These are phyloP conservation scores for Drosophila nr. fundita DNA, from an alignment of 2,888 invertebrate genomes.

Conservation along the genomic window DNA sequence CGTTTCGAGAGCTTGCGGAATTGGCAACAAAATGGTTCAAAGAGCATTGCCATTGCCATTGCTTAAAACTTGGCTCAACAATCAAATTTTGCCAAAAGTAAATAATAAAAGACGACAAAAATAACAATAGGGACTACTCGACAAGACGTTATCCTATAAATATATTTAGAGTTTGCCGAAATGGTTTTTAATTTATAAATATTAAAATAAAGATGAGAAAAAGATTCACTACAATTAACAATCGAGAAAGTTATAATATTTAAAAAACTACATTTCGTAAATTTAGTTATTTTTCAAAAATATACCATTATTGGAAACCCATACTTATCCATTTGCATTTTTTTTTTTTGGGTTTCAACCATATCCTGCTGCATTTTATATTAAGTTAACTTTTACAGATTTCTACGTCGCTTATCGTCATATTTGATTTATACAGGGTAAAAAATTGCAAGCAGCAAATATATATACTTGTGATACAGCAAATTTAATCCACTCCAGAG, in stretches of 20 bases:
- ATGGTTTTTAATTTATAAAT: background rate
- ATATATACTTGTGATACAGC: constrained; percentile 38
- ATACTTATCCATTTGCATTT: background rate
- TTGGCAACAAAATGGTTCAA: constrained; percentile 69
- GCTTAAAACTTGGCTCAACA: constrained; percentile 54
- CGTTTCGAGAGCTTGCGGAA: constrained; percentile 44
- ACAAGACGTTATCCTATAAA: background rate
- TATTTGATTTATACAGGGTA: constrained; percentile 7
- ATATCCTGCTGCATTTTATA: background rate
- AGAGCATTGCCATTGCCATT: constrained; percentile 59
- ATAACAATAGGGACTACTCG: background rate
- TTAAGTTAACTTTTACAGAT: background rate
- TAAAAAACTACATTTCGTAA: background rate
- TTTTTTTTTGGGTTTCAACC: background rate
- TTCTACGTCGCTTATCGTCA: background rate
- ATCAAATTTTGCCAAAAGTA: constrained; percentile 39
- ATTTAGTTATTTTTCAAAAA: background rate
- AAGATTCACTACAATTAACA: background rate
- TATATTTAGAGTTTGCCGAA: background rate
- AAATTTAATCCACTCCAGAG: constrained; percentile 74
- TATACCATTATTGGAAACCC: background rate
- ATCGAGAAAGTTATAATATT: background rate
- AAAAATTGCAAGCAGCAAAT: constrained; percentile 50
- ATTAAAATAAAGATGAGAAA: background rate
- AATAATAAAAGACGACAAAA: constrained; percentile 23